Percentiles rank a stretch among this genome's conserved stretches.
phyloP scores from a whole-genome alignment of 2,797 vertebrate genomes.

The Chloroceryle inda region DNA sequence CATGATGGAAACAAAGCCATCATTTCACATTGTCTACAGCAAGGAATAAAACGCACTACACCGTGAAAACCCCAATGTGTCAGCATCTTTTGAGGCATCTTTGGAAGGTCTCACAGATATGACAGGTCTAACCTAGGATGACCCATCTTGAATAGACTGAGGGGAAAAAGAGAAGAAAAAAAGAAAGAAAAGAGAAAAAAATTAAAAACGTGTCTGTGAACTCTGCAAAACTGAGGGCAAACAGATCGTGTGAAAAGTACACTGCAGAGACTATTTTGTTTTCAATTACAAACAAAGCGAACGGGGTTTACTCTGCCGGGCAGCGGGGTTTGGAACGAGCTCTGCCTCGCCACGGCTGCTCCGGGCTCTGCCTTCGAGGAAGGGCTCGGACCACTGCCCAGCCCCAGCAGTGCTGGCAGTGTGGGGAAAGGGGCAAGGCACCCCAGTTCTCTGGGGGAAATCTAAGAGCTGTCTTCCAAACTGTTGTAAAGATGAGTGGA shows the following conservation, averaged over 20 bases:
- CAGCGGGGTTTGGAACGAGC: background rate
- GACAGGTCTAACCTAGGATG: background rate
- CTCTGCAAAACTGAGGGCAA: background rate
- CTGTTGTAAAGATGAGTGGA: fast-evolving
- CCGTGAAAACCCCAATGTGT: background rate
- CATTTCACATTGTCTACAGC: background rate
- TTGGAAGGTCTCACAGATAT: background rate
- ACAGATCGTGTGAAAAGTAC: background rate
- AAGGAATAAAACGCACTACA: background rate
- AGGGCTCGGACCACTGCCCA: background rate
- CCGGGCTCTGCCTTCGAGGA: conserved; percentile 11
- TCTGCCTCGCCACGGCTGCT: background rate
- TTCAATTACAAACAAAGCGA: background rate
- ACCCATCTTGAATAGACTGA: background rate
- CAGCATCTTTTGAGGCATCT: background rate
- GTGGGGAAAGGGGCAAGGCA: fast-evolving
- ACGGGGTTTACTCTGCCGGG: background rate
- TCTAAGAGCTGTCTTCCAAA: background rate
- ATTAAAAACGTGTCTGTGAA: background rate
- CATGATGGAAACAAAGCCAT: background rate
- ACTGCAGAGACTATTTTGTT: background rate
- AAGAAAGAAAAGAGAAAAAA: background rate
- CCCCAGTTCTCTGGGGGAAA: background rate
- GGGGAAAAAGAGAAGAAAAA: background rate
- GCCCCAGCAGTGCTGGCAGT: fast-evolving